Conservation (phyloP, 1,140 invertebrate genomes). For the Pseudomyrmex pallidus region DNA sequence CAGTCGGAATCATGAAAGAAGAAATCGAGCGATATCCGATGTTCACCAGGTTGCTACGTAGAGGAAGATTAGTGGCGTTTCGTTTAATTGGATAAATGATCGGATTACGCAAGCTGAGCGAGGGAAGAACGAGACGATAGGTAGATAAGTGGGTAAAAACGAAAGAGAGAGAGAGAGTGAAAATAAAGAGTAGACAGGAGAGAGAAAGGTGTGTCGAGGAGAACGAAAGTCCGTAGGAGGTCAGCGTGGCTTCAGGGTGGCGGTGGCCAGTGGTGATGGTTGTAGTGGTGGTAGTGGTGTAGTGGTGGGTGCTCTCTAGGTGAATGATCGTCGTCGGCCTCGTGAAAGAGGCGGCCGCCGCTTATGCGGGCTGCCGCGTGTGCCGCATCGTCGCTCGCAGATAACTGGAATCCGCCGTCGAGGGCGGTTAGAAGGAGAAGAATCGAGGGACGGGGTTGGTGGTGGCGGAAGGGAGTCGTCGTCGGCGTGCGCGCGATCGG, state of each 20-base stretch:
- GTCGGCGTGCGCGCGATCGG: constrained; percentile 19
- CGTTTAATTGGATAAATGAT: constrained; percentile 61
- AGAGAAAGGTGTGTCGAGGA: constrained; percentile 60
- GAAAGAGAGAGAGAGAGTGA: constrained; percentile 21
- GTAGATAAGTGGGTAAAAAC: constrained; percentile 20
- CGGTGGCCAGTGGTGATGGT: constrained; percentile 63
- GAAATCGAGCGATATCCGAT: constrained; percentile 29
- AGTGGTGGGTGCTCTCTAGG: constrained; percentile 73
- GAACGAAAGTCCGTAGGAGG: constrained; percentile 70
- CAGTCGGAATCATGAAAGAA: constrained; percentile 57
- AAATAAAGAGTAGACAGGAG: neutral
- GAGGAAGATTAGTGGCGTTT: constrained; percentile 32
- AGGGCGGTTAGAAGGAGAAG: constrained; percentile 56
- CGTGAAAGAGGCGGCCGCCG: constrained; percentile 72
- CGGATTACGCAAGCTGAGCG: constrained; percentile 20
- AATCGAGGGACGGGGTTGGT: constrained; percentile 6
- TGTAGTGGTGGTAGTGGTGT: constrained; percentile 56
- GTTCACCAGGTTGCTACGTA: constrained; percentile 34
- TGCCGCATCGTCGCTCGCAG: constrained; percentile 66
- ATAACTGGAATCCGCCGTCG: constrained; percentile 55
- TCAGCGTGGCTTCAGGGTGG: constrained; percentile 72
- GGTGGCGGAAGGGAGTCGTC: constrained; percentile 33
- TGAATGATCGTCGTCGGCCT: constrained; percentile 74
- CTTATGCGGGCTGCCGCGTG: constrained; percentile 72
- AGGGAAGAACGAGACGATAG: constrained; percentile 15